These are phyloP conservation scores for Pterois miles DNA, from an alignment of 2,797 vertebrate genomes.

Conservation along the genomic window DNA sequence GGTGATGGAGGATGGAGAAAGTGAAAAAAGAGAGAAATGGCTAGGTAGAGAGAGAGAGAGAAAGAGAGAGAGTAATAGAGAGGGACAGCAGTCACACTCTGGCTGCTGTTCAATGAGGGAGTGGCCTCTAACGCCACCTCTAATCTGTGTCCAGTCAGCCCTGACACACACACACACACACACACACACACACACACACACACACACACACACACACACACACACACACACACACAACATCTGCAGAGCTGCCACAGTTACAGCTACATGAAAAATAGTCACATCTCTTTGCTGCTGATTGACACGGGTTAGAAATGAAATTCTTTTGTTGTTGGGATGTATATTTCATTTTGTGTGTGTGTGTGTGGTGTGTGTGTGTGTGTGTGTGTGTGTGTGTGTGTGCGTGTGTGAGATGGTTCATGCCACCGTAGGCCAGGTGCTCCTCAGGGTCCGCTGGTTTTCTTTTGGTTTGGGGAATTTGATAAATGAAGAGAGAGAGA, in stretches of 20 bases:
- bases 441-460: conserved; percentile 73
- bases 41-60: conserved; percentile 52
- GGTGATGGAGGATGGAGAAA: not conserved
- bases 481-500: conserved; percentile 70
- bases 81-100: conserved; percentile 78
- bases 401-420: conserved; percentile 34
- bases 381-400: conserved; percentile 13
- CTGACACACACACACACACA: conserved; percentile 59
- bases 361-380: conserved; percentile 21
- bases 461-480: conserved; percentile 75
- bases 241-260: conserved; percentile 53
- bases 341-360: conserved; percentile 43
- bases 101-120: conserved; percentile 82
- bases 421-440: conserved; percentile 74
- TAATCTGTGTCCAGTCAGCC: conserved; percentile 82
- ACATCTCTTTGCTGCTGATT: conserved; percentile 68
- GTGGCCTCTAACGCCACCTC: conserved; percentile 73
- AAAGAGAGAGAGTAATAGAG: conserved; percentile 76
- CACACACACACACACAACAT: conserved; percentile 16
- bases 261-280: conserved; percentile 77
- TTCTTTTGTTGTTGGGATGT: conserved; percentile 62
- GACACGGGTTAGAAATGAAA: conserved; percentile 76
- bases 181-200: conserved; percentile 29
- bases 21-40: conserved; percentile 21
- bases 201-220: conserved; percentile 30